These are phyloP conservation scores for Harpegnathos saltator DNA, from an alignment of 1,140 invertebrate species.

Conservation along the genomic window DNA sequence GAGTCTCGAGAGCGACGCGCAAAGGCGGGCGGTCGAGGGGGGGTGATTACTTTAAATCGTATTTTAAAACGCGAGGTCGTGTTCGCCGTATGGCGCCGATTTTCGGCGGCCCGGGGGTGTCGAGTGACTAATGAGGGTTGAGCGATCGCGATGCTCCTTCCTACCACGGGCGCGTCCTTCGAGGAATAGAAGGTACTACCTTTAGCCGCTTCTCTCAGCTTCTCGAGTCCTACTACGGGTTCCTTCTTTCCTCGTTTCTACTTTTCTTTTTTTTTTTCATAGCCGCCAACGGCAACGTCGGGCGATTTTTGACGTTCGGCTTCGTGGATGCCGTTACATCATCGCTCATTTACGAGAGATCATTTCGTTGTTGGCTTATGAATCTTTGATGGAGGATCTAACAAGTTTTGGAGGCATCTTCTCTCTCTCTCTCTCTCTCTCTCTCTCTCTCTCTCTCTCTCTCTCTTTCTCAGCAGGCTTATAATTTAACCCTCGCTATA, in stretches of 20 bases:
- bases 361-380: not conserved
- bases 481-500: too few species aligned
- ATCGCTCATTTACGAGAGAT: not conserved
- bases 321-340: not conserved
- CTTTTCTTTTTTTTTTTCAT: conserved; percentile 16
- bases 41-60: conserved; percentile 39
- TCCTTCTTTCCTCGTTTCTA: not conserved
- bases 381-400: not conserved
- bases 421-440: too few species aligned
- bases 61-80: conserved; percentile 3
- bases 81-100: conserved; percentile 54
- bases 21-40: not conserved
- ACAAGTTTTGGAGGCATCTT: not conserved
- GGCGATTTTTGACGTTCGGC: conserved; percentile 10
- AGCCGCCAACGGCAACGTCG: not conserved
- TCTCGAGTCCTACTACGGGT: not conserved
- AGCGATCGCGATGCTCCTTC: conserved; percentile 38
- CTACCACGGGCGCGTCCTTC: conserved; percentile 16
- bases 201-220: conserved; percentile 26
- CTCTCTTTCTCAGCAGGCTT: too few species aligned
- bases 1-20: conserved; percentile 13
- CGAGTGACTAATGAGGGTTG: conserved; percentile 71
- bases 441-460: too few species aligned
- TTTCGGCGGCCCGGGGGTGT: conserved; percentile 36
- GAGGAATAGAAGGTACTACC: conserved; percentile 37